Evolutionary conservation across 2,888 invertebrate species (phyloP).

Genomic region (Escarpia spicata): DNA sequence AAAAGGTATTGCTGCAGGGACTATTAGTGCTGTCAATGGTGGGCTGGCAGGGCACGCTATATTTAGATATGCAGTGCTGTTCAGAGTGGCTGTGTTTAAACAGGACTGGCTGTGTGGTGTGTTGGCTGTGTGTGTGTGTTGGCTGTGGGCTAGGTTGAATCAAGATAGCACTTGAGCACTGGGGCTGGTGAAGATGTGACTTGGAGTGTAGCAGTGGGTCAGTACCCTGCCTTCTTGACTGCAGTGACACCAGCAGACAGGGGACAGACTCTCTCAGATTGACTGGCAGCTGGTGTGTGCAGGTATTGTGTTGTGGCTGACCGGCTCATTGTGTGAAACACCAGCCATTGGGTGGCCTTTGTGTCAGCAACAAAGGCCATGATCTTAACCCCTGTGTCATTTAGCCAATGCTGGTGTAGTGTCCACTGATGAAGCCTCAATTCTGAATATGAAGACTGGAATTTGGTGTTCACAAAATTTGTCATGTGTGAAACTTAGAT

Average conservation of each 20-base stretch:
- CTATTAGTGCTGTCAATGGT: constrained; percentile 3
- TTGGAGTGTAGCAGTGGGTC: neutral
- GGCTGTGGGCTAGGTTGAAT: neutral
- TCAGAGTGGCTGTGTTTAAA: constrained; percentile 7
- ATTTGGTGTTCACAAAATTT: neutral
- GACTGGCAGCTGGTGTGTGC: neutral
- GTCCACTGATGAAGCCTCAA: neutral
- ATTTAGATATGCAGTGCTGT: neutral
- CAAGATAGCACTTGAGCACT: neutral
- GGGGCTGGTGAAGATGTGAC: neutral
- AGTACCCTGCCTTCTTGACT: neutral
- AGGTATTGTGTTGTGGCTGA: constrained; percentile 5
- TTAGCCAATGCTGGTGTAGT: neutral
- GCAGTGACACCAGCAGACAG: neutral
- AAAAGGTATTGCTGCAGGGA: neutral
- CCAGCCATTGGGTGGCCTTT: neutral
- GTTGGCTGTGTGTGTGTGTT: neutral
- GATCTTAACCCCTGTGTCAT: neutral
- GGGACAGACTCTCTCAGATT: neutral
- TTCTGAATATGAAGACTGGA: neutral
- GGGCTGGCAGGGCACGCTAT: neutral
- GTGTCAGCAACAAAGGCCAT: neutral
- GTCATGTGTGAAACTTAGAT: neutral
- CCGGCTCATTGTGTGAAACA: neutral
- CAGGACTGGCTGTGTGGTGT: constrained; percentile 8